These are phyloP conservation scores for Andrena hattorfiana DNA, from an alignment of 2,888 invertebrate species.

Conservation along the genomic window DNA sequence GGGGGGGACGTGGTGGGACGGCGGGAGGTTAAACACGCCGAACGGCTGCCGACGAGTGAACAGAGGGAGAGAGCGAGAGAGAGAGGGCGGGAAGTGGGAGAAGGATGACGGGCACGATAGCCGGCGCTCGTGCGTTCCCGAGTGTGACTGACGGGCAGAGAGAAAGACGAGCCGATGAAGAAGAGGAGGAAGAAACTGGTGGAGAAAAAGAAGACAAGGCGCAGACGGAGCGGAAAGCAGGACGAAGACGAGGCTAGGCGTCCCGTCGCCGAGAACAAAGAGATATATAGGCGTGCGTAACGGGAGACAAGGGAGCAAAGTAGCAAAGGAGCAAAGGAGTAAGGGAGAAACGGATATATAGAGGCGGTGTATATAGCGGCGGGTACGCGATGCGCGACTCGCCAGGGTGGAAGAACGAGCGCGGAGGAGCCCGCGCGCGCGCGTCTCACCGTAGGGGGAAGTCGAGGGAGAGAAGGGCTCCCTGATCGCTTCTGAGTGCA, in stretches of 20 bases:
- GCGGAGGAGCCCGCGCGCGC: constrained; percentile 57
- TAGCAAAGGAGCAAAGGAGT: constrained; percentile 49
- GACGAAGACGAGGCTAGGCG: constrained; percentile 13
- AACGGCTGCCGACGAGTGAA: constrained; percentile 57
- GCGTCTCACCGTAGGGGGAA: constrained; percentile 47
- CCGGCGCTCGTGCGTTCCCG: constrained; percentile 67
- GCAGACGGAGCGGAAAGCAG: constrained; percentile 39
- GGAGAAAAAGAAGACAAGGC: constrained; percentile 43
- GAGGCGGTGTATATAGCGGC: constrained; percentile 58
- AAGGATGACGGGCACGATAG: constrained; percentile 43
- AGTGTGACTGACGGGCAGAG: constrained; percentile 58
- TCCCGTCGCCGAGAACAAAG: constrained; percentile 34
- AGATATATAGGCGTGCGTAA: constrained; percentile 59
- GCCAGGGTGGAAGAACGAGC: constrained; percentile 57
- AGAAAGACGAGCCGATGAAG: constrained; percentile 43
- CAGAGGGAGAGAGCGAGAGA: constrained; percentile 52
- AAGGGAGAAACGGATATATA: constrained; percentile 51
- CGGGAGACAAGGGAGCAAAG: constrained; percentile 50
- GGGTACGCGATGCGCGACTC: constrained; percentile 64
- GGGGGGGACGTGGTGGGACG: constrained; percentile 57
- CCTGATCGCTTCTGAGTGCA: constrained; percentile 81
- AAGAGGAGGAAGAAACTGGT: constrained; percentile 50
- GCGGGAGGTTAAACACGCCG: constrained; percentile 69
- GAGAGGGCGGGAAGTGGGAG: constrained; percentile 48
- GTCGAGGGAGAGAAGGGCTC: constrained; percentile 70